Evolutionary conservation across 2,888 invertebrate species (phyloP).

Genomic region (Lasioglossum morio): DNA sequence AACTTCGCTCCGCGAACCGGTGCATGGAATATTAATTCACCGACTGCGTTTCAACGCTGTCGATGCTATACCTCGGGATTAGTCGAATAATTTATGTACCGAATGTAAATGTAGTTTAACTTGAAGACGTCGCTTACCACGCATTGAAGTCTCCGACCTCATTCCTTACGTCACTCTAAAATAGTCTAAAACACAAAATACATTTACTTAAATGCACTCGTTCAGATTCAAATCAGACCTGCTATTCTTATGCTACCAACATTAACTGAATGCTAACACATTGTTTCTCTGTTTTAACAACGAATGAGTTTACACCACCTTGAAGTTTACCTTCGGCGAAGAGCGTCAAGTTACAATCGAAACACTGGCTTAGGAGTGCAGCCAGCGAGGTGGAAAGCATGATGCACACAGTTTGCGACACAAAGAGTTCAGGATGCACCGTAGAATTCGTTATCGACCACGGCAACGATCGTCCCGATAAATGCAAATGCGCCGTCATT

Average conservation of each 20-base stretch:
- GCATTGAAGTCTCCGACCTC: neutral
- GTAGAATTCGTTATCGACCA: slow-evolving; percentile 45
- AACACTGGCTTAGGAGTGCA: neutral
- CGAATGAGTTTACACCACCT: neutral
- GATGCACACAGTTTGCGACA: neutral
- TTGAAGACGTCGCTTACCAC: neutral
- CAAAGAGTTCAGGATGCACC: slow-evolving; percentile 7
- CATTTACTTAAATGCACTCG: neutral
- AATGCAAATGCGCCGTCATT: slow-evolving; percentile 36
- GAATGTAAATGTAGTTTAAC: neutral
- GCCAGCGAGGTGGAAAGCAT: slow-evolving; percentile 1
- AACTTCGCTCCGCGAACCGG: neutral
- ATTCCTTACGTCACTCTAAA: neutral
- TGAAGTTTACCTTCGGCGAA: neutral
- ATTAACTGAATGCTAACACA: neutral
- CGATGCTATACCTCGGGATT: neutral
- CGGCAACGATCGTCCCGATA: slow-evolving; percentile 27
- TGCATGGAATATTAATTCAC: neutral
- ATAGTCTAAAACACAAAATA: neutral
- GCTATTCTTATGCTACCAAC: neutral
- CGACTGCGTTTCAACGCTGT: neutral
- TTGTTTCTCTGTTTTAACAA: neutral
- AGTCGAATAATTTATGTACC: neutral
- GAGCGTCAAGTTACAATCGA: neutral
- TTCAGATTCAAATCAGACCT: neutral